phyloP scores from a whole-genome alignment of 2,113 vertebrate genomes.

The Bagarius yarrelli region DNA sequence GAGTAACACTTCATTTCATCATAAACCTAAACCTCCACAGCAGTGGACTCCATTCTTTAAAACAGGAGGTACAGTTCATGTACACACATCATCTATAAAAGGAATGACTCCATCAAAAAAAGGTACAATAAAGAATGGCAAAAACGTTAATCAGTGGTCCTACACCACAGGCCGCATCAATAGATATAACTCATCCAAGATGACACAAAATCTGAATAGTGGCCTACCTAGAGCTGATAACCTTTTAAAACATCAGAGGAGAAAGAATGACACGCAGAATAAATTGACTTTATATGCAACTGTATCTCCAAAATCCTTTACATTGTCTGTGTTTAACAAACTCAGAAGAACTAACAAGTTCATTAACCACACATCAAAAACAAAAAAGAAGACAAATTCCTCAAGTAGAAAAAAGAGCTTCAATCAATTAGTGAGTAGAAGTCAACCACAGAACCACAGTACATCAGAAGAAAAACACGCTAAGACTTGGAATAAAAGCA shows the following conservation, averaged over 20 bases:
- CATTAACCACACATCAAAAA: not conserved
- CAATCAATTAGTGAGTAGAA: not conserved
- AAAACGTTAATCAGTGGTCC: slow-evolving; percentile 26
- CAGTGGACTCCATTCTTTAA: not conserved
- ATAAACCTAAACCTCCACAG: not conserved
- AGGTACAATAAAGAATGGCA: not conserved
- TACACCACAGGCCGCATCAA: slow-evolving; percentile 4
- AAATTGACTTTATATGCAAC: not conserved
- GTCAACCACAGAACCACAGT: not conserved
- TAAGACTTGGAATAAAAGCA: slow-evolving; percentile 1
- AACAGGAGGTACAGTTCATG: not conserved
- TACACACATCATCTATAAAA: slow-evolving; percentile 24
- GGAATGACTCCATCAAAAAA: slow-evolving; percentile 20
- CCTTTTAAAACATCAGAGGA: slow-evolving; percentile 21
- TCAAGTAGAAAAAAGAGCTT: not conserved
- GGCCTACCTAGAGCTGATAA: slow-evolving; percentile 29
- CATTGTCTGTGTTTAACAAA: not conserved
- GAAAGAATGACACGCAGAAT: not conserved
- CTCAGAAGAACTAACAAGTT: not conserved
- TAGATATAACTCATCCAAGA: not conserved
- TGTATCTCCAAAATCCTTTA: not conserved
- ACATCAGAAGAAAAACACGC: not conserved
- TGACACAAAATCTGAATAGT: slow-evolving; percentile 34
- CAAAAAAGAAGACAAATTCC: not conserved
- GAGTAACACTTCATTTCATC: not conserved